Evolutionary conservation across 2,888 invertebrate species (phyloP).

Genomic region (Sialis lutaria): DNA sequence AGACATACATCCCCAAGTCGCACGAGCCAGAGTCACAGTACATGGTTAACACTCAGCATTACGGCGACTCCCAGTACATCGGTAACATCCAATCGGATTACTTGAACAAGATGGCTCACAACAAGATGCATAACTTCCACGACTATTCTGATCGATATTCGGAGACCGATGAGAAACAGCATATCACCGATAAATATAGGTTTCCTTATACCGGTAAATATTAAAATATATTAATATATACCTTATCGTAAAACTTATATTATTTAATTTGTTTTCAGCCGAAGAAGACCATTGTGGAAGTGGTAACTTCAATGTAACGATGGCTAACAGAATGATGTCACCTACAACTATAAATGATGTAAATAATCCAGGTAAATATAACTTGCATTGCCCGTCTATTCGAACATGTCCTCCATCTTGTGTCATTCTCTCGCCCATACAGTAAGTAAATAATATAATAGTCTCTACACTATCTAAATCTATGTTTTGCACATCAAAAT

Average conservation of each 20-base stretch:
- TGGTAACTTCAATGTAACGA: slow-evolving; percentile 14
- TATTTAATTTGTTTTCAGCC: slow-evolving; percentile 29
- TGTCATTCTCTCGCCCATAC: too few relatives aligned
- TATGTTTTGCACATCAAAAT: too few relatives aligned
- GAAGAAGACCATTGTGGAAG: slow-evolving; percentile 52
- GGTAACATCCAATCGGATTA: slow-evolving; percentile 15
- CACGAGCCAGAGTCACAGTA: slow-evolving; percentile 15
- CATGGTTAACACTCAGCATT: slow-evolving; percentile 7
- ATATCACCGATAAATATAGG: slow-evolving; percentile 58
- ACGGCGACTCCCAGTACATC: slow-evolving; percentile 11
- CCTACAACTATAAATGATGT: slow-evolving; percentile 27
- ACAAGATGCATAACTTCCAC: slow-evolving; percentile 24
- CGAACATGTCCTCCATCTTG: too few relatives aligned
- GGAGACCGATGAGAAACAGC: slow-evolving; percentile 54
- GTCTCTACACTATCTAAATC: too few relatives aligned
- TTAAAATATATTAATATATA: not conserved
- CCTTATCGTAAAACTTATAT: not conserved
- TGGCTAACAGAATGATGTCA: slow-evolving; percentile 21
- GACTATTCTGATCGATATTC: slow-evolving; percentile 49
- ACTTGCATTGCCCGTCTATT: too few relatives aligned
- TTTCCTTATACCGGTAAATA: slow-evolving; percentile 62
- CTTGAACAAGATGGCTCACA: slow-evolving; percentile 1
- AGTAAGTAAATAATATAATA: too few relatives aligned
- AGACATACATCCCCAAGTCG: slow-evolving; percentile 34
- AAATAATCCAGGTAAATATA: slow-evolving; percentile 28